A percentile compares a stretch with the other conserved stretches of the same genome.
These are phyloP conservation scores for Epistrophe grossulariae DNA, from an alignment of 2,888 invertebrate genomes.

Conservation along the genomic window DNA sequence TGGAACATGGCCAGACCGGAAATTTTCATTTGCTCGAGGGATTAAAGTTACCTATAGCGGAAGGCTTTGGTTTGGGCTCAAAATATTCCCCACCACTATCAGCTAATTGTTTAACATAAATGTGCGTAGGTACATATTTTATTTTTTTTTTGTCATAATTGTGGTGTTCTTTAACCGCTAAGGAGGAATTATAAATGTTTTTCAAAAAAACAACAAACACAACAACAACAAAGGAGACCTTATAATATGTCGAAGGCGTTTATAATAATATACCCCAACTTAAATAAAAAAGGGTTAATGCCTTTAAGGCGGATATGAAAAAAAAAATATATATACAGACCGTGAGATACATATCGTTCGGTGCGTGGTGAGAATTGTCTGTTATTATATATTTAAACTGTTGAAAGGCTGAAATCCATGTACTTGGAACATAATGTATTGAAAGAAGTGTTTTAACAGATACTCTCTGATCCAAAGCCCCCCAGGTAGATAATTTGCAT, in stretches of 20 bases:
- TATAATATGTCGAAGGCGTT: constrained; percentile 57
- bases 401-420: constrained; percentile 49
- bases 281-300: constrained; percentile 62
- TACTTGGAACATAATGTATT: constrained; percentile 21
- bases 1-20: constrained; percentile 55
- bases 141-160: constrained; percentile 28
- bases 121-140: constrained; percentile 41
- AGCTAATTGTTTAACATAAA: constrained; percentile 40
- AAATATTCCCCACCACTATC: constrained; percentile 9
- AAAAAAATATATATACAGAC: constrained; percentile 14
- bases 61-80: constrained; percentile 3
- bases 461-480: background rate
- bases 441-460: constrained; percentile 41
- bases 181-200: constrained; percentile 53
- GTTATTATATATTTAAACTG: constrained; percentile 69
- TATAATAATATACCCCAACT: constrained; percentile 41
- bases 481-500: constrained; percentile 62
- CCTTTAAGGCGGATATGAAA: constrained; percentile 61
- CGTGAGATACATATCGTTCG: constrained; percentile 61
- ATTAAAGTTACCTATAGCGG: background rate
- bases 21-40: constrained; percentile 38
- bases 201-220: background rate
- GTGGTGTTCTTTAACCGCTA: constrained; percentile 46
- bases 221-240: no score
- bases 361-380: constrained; percentile 31